These are phyloP conservation scores for Brachionus sp. DNA, from an alignment of 1,140 invertebrate species.

Conservation along the genomic window DNA sequence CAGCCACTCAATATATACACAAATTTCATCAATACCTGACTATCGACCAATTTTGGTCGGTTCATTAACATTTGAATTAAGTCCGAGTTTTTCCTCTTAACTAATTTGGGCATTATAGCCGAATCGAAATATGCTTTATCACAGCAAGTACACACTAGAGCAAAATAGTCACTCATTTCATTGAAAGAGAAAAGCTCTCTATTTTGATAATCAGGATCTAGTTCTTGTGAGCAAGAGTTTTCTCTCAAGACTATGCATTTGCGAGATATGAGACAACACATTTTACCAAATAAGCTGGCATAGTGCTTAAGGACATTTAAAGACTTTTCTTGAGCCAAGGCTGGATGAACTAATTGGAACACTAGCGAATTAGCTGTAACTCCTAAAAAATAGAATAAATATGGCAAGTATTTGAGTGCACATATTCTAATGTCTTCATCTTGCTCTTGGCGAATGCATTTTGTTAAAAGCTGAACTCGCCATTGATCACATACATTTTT, in stretches of 20 bases:
- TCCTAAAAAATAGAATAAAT: conserved; percentile 26
- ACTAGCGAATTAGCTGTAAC: conserved; percentile 20
- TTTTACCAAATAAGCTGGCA: neutral
- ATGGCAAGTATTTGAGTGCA: conserved; percentile 16
- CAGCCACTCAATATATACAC: neutral
- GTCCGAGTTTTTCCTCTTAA: conserved; percentile 12
- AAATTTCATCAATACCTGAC: conserved; percentile 23
- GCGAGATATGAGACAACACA: conserved; percentile 29
- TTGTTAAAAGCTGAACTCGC: conserved; percentile 18
- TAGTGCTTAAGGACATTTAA: conserved; percentile 16
- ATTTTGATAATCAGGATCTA: neutral
- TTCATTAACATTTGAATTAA: conserved; percentile 26
- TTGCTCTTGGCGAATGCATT: conserved; percentile 9
- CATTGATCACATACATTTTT: conserved; percentile 36
- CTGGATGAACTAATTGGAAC: conserved; percentile 37
- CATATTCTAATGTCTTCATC: neutral
- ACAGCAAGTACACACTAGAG: conserved; percentile 21
- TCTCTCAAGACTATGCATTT: conserved; percentile 1
- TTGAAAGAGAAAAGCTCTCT: neutral
- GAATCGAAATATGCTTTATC: neutral
- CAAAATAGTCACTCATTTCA: conserved; percentile 3
- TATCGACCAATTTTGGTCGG: conserved; percentile 11
- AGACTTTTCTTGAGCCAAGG: conserved; percentile 24
- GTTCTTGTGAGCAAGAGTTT: neutral
- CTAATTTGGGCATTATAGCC: neutral